These are phyloP conservation scores for Holacanthus passer DNA, from an alignment of 2,113 vertebrate species.

Conservation along the genomic window DNA sequence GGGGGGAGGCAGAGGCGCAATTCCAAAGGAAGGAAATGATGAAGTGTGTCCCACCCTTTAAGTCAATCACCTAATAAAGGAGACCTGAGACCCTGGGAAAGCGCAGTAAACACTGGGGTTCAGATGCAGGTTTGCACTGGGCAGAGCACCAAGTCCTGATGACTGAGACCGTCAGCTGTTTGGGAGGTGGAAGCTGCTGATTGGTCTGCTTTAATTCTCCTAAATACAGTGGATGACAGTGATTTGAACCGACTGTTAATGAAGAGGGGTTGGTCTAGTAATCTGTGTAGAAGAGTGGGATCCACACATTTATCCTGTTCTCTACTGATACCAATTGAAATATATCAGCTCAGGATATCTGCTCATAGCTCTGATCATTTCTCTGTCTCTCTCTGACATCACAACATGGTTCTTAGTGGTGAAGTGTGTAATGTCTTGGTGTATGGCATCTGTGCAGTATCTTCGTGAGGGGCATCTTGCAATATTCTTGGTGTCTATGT, in stretches of 20 bases:
- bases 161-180: background rate
- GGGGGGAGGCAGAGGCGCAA: constrained; percentile 20
- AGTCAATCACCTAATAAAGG: constrained; percentile 71
- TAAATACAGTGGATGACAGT: background rate
- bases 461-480: too few relatives aligned
- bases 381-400: too few relatives aligned
- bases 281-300: background rate
- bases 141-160: constrained; percentile 3
- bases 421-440: too few relatives aligned
- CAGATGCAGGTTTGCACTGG: constrained; percentile 38
- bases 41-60: constrained; percentile 58
- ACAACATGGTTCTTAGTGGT: too few relatives aligned
- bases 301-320: background rate
- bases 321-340: background rate
- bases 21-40: constrained; percentile 64
- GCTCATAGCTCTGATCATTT: too few relatives aligned
- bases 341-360: background rate
- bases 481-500: too few relatives aligned
- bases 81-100: constrained; percentile 69
- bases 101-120: constrained; percentile 51
- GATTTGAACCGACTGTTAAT: background rate
- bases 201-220: background rate
- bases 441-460: too few relatives aligned
- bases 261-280: background rate
- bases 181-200: constrained; percentile 23